A percentile compares a stretch with the other conserved stretches of the same genome.
phyloP scores from a whole-genome alignment of 2,888 invertebrate species.

The Argyresthia albistria region DNA sequence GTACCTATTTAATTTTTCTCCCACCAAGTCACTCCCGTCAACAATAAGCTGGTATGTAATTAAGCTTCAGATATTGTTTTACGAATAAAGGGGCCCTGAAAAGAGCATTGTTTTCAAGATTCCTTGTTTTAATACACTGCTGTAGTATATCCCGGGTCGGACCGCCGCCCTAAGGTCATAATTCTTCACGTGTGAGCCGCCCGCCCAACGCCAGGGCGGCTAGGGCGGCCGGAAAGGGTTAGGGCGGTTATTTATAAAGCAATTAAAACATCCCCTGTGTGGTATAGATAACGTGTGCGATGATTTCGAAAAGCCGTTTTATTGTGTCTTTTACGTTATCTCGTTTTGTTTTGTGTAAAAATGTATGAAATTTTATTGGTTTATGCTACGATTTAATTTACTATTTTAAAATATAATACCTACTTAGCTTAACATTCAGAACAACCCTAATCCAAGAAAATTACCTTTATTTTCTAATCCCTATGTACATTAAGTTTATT shows the following conservation, averaged over 20 bases:
- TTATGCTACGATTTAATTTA: neutral
- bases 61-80: slow-evolving; percentile 19
- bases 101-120: slow-evolving; percentile 42
- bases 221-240: slow-evolving; percentile 28
- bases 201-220: neutral
- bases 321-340: slow-evolving; percentile 19
- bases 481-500: no score
- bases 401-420: no score
- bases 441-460: no score
- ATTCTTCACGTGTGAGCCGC: slow-evolving; percentile 6
- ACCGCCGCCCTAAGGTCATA: slow-evolving; percentile 33
- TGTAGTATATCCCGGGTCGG: slow-evolving; percentile 12
- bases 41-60: slow-evolving; percentile 1
- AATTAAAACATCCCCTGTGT: slow-evolving; percentile 59
- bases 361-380: neutral
- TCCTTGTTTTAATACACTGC: slow-evolving; percentile 30
- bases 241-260: slow-evolving; percentile 65
- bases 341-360: neutral
- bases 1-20: neutral
- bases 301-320: slow-evolving; percentile 31
- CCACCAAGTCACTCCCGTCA: neutral
- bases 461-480: no score
- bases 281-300: slow-evolving; percentile 44
- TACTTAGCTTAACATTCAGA: no score
- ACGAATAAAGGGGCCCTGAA: slow-evolving; percentile 14